A percentile compares a stretch with the other conserved stretches of the same genome.
Conservation (phyloP, 2,797 vertebrate species). For the Mormyrops attenuatus region DNA sequence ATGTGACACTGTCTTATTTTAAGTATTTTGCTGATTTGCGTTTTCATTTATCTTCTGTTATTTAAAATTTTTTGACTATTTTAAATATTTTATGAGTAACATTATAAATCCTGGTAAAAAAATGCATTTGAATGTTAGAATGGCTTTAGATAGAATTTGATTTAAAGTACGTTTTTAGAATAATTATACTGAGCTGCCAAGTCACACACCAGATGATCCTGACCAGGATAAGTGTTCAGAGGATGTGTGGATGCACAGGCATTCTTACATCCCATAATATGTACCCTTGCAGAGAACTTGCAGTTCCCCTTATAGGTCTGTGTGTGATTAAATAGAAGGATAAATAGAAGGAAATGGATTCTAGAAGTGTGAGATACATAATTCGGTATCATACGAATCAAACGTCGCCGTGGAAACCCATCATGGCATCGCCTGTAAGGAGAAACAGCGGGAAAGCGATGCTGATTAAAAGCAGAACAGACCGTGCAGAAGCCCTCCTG, state of each 20-base stretch:
- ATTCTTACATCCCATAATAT: neutral
- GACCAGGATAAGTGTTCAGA: neutral
- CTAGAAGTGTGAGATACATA: neutral
- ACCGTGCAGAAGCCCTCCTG: slow-evolving; percentile 41
- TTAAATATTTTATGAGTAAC: neutral
- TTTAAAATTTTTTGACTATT: neutral
- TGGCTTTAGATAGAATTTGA: neutral
- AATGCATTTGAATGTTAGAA: neutral
- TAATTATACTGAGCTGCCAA: neutral
- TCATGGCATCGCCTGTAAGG: slow-evolving; percentile 38
- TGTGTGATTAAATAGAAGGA: neutral
- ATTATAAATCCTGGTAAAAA: neutral
- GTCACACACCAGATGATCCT: neutral
- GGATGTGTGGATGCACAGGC: neutral
- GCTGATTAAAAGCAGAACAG: neutral
- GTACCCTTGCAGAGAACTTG: neutral
- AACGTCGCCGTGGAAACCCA: neutral
- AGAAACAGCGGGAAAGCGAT: slow-evolving; percentile 56
- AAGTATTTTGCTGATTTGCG: neutral
- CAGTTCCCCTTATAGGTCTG: neutral
- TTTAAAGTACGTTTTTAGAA: neutral
- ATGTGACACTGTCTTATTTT: neutral
- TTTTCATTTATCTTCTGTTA: neutral
- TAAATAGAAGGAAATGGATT: neutral
- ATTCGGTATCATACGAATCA: neutral